Evolutionary conservation across 2,113 vertebrate genomes (phyloP).

Genomic region (Lophotis ruficrista): DNA sequence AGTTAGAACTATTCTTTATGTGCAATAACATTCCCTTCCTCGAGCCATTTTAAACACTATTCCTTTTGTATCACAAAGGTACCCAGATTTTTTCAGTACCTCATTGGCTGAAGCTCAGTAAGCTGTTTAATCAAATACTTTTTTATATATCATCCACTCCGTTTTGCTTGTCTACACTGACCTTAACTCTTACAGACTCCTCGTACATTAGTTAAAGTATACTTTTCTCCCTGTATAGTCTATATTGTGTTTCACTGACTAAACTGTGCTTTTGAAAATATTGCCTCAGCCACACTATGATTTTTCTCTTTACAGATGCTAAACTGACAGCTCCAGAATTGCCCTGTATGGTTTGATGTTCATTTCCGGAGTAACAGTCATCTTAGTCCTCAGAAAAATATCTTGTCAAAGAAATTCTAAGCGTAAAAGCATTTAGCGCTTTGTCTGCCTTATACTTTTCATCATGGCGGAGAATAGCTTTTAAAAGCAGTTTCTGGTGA

Average conservation of each 20-base stretch:
- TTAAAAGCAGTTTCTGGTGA: neutral
- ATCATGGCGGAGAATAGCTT: neutral
- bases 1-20: neutral
- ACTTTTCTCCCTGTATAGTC: neutral
- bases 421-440: neutral
- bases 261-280: neutral
- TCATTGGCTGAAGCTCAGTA: neutral
- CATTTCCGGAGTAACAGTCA: neutral
- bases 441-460: neutral
- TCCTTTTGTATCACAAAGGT: neutral
- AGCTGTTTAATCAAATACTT: neutral
- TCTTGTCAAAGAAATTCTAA: neutral
- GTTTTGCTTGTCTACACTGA: neutral
- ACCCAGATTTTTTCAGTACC: neutral
- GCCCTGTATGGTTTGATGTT: neutral
- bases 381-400: conserved; percentile 2
- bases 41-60: neutral
- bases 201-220: neutral
- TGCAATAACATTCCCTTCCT: neutral
- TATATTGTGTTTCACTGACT: neutral
- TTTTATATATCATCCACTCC: neutral
- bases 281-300: neutral
- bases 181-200: neutral
- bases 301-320: neutral
- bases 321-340: conserved; percentile 12